Percentiles rank a stretch among this genome's conserved stretches.
phyloP scores from a whole-genome alignment of 2,888 invertebrate species.

The Epinotia demarniana region DNA sequence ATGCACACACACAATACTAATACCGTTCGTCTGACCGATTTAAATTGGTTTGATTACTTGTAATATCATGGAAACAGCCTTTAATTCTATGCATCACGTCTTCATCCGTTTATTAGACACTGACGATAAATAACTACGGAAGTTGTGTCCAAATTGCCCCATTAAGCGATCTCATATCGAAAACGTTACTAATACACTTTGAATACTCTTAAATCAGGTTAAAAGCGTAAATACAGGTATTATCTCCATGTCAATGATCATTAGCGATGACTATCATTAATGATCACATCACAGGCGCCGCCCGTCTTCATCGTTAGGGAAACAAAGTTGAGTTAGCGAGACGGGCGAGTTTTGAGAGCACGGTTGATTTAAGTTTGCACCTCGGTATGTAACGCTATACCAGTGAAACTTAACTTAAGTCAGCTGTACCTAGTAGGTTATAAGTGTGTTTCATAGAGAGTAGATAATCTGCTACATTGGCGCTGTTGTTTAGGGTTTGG shows the following conservation, averaged over 20 bases:
- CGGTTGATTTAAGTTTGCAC: not conserved
- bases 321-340: not conserved
- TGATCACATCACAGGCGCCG: conserved; percentile 33
- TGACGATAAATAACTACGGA: conserved; percentile 5
- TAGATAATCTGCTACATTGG: not conserved
- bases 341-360: no score
- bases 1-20: no score
- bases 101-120: not conserved
- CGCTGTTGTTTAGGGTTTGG: not conserved
- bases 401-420: not conserved
- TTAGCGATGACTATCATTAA: conserved; percentile 36
- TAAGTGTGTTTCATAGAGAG: not conserved
- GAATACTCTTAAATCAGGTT: conserved; percentile 37
- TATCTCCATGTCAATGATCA: conserved; percentile 35
- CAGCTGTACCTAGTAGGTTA: not conserved
- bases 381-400: not conserved
- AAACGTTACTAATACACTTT: conserved; percentile 45
- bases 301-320: conserved; percentile 18
- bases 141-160: conserved; percentile 1
- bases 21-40: not conserved
- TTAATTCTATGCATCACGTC: conserved; percentile 12
- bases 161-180: conserved; percentile 11
- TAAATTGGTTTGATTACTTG: not conserved
- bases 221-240: conserved; percentile 43
- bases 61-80: not conserved